These are phyloP conservation scores for Sialia sialis DNA, from an alignment of 2,113 vertebrate genomes.

Conservation along the genomic window DNA sequence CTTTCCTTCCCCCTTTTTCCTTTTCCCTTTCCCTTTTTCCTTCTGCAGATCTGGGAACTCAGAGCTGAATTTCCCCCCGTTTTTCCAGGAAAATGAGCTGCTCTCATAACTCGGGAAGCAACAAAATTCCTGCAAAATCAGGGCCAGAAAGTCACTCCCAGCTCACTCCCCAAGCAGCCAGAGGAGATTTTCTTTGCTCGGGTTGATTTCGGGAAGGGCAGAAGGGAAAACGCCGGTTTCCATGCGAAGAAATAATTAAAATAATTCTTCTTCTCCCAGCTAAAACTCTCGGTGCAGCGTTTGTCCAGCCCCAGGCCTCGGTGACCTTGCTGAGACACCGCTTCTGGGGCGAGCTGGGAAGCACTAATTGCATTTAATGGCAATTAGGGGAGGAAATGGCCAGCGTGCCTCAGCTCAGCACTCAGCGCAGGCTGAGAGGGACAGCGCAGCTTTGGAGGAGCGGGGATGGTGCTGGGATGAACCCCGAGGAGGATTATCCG, in stretches of 20 bases:
- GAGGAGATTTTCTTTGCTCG: rapidly evolving
- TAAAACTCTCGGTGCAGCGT: background rate
- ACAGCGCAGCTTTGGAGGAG: background rate
- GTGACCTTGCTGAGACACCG: background rate
- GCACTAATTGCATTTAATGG: background rate
- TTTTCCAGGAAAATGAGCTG: background rate
- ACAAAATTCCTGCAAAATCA: background rate
- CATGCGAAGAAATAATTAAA: background rate
- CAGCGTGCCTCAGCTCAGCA: rapidly evolving
- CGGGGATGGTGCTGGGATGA: background rate
- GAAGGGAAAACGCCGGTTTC: background rate
- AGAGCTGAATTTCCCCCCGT: rapidly evolving
- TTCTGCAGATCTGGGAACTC: background rate
- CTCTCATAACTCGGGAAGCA: background rate
- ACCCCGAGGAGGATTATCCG: background rate
- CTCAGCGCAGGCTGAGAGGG: background rate
- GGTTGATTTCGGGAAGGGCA: background rate
- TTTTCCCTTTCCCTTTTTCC: background rate
- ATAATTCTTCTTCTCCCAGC: too few species aligned
- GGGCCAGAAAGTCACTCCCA: background rate
- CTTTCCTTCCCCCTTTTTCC: too few species aligned
- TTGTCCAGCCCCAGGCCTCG: background rate
- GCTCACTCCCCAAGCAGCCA: rapidly evolving
- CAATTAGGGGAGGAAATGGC: background rate
- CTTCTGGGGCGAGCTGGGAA: background rate